Percentiles rank a stretch among this genome's conserved stretches.
phyloP scores from a whole-genome alignment of 2,797 vertebrate species.

The Huso huso region DNA sequence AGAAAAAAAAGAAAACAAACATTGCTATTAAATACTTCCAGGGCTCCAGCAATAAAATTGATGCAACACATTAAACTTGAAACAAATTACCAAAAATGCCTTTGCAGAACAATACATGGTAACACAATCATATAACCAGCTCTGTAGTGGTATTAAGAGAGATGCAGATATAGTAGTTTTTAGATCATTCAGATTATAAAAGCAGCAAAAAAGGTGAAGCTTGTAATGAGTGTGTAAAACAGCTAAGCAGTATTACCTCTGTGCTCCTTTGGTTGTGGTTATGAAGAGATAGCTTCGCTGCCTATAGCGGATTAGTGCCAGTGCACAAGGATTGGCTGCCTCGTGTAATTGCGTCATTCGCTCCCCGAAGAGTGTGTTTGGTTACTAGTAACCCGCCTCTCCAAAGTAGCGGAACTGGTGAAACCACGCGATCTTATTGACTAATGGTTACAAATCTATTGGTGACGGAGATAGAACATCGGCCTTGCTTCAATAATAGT shows the following conservation, averaged over 20 bases:
- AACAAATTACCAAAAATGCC: too few relatives aligned
- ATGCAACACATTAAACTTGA: too few relatives aligned
- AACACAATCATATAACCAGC: too few relatives aligned
- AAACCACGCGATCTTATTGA: not conserved
- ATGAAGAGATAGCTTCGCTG: constrained; percentile 49
- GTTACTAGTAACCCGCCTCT: not conserved
- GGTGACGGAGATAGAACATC: too few relatives aligned
- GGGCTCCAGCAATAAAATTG: not conserved
- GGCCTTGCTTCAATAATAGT: too few relatives aligned
- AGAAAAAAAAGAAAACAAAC: not conserved
- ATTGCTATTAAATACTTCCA: not conserved
- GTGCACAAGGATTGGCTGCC: constrained; percentile 44
- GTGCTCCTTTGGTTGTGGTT: constrained; percentile 42
- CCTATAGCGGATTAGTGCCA: constrained; percentile 49
- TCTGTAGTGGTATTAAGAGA: too few relatives aligned
- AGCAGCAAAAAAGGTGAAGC: not conserved
- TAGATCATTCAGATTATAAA: not conserved
- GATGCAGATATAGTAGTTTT: not conserved
- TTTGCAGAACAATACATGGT: too few relatives aligned
- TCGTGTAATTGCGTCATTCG: constrained; percentile 44
- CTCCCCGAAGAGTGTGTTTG: constrained; percentile 8
- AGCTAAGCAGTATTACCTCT: not conserved
- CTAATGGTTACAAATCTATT: not conserved
- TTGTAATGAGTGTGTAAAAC: constrained; percentile 1
- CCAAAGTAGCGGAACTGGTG: not conserved